Evolutionary conservation across 2,113 vertebrate species (phyloP).

Genomic region (Corythornis madagascariensis): DNA sequence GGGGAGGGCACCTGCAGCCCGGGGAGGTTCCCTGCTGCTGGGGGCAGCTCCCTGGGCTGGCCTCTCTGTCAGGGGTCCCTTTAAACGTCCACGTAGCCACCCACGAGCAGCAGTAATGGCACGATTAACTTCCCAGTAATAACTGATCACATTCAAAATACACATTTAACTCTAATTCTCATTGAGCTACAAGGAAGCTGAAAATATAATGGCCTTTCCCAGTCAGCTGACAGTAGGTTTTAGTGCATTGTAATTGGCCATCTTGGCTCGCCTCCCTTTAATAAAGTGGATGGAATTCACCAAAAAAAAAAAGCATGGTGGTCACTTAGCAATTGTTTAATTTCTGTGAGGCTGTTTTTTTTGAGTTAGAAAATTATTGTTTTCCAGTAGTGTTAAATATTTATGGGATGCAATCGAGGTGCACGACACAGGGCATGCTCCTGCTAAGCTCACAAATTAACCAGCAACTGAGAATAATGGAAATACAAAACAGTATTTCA

Average conservation of each 20-base stretch:
- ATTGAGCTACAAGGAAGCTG: slow-evolving; percentile 20
- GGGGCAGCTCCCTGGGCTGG: neutral
- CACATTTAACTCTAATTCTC: slow-evolving; percentile 41
- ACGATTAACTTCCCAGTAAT: slow-evolving; percentile 56
- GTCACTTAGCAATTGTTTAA: slow-evolving; percentile 64
- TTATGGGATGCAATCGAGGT: neutral
- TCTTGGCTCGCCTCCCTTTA: neutral
- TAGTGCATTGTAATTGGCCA: slow-evolving; percentile 47
- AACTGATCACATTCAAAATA: slow-evolving; percentile 51
- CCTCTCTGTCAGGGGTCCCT: slow-evolving; percentile 63
- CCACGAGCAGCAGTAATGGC: slow-evolving; percentile 53
- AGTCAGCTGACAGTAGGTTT: neutral
- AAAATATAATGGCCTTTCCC: slow-evolving; percentile 32
- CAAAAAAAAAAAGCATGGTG: neutral
- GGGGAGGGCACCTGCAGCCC: slow-evolving; percentile 23
- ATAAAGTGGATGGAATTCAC: slow-evolving; percentile 40
- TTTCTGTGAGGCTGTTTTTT: slow-evolving; percentile 12
- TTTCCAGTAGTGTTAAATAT: slow-evolving; percentile 38
- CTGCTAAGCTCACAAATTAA: neutral
- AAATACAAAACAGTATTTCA: neutral
- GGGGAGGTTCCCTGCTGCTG: slow-evolving; percentile 30
- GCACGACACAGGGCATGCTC: neutral
- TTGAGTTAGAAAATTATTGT: slow-evolving; percentile 32
- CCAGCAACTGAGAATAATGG: neutral
- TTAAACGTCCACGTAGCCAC: neutral